These are phyloP conservation scores for Piscicola geometra DNA, from an alignment of 2,888 invertebrate genomes.

Conservation along the genomic window DNA sequence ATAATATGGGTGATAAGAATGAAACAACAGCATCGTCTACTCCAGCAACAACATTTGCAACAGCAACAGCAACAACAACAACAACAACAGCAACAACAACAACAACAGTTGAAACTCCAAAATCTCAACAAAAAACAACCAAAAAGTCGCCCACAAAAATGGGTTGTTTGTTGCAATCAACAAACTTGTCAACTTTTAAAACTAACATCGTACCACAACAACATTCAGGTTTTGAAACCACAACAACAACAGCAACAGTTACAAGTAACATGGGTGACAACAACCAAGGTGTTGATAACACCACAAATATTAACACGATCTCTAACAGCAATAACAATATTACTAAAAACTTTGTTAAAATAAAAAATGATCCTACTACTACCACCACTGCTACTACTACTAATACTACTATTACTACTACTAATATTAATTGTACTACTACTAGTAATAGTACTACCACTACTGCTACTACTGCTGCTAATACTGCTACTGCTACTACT, in stretches of 20 bases:
- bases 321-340: background rate
- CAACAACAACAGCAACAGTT: background rate
- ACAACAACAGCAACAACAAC: background rate
- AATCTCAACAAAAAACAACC: background rate
- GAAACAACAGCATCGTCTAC: background rate
- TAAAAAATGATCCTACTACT: background rate
- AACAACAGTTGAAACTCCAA: constrained; percentile 3
- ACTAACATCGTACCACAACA: constrained; percentile 1
- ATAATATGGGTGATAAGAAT: no score
- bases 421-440: background rate
- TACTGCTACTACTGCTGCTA: no score
- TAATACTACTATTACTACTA: background rate
- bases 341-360: background rate
- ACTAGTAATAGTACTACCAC: no score
- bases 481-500: no score
- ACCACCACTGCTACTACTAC: background rate
- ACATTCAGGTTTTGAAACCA: background rate
- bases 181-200: constrained; percentile 2
- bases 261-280: constrained; percentile 14
- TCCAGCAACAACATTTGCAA: background rate
- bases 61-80: constrained; percentile 5
- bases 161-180: constrained; percentile 18
- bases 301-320: background rate
- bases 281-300: background rate
- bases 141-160: constrained; percentile 17